These are phyloP conservation scores for Bucco capensis DNA, from an alignment of 2,113 vertebrate genomes.

Conservation along the genomic window DNA sequence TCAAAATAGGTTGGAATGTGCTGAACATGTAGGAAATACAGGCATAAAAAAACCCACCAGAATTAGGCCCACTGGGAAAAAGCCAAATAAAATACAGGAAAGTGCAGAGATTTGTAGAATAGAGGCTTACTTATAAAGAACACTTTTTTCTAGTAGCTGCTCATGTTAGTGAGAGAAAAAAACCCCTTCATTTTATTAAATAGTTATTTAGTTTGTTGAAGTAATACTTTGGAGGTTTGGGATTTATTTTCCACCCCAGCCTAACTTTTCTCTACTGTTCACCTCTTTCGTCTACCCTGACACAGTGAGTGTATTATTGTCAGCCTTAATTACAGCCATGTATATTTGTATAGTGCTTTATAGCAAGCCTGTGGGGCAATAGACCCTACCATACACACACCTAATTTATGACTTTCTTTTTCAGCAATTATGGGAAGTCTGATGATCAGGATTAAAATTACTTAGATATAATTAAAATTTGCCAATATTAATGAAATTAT, in stretches of 20 bases:
- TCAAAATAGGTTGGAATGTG: background rate
- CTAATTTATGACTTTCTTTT: background rate
- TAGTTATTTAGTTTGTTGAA: background rate
- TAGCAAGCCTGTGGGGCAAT: background rate
- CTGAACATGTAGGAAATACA: background rate
- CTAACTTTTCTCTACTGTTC: background rate
- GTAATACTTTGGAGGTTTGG: background rate
- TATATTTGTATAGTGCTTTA: background rate
- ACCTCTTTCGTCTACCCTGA: background rate
- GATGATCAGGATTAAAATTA: background rate
- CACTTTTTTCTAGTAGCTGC: background rate
- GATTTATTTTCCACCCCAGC: background rate
- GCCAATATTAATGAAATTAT: background rate
- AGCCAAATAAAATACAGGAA: background rate
- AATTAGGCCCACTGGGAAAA: background rate
- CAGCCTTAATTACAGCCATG: background rate
- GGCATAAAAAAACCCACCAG: background rate
- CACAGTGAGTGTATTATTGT: background rate
- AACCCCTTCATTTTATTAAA: background rate
- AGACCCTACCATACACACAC: accelerated
- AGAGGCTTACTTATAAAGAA: background rate
- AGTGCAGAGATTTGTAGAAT: background rate
- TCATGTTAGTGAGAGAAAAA: background rate
- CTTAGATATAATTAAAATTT: background rate
- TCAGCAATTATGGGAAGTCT: background rate